These are phyloP conservation scores for Aricia artaxerxes DNA, from an alignment of 2,888 invertebrate genomes.

Conservation along the genomic window DNA sequence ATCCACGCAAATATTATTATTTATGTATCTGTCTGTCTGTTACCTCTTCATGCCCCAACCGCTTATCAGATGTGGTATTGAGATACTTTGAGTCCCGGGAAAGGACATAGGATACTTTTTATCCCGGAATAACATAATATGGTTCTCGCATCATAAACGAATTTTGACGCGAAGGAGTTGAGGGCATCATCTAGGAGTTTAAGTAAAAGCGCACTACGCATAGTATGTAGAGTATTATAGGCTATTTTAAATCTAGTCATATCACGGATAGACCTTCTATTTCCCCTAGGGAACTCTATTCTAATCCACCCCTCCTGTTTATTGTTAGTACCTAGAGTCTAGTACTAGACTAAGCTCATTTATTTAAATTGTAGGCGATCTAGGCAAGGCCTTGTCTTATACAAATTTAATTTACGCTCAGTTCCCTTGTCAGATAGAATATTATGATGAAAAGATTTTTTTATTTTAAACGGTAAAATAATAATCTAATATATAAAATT, in stretches of 20 bases:
- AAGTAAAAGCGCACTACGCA: no score
- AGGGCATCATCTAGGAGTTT: no score
- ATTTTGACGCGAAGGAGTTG: no score
- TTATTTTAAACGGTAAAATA: neutral
- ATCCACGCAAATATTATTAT: no score
- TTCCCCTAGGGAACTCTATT: neutral
- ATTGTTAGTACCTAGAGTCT: neutral
- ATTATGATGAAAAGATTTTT: neutral
- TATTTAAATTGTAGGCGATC: neutral
- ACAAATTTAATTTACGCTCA: constrained; percentile 1
- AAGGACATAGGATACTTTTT: no score
- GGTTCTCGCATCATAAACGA: no score
- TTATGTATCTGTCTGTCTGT: no score
- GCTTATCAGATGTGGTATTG: no score
- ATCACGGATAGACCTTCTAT: neutral
- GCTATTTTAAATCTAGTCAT: neutral
- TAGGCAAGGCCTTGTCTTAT: neutral
- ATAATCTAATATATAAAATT: neutral
- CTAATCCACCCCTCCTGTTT: neutral
- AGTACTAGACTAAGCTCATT: neutral
- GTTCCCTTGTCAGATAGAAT: neutral
- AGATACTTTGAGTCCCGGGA: no score
- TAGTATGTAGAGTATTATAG: no score
- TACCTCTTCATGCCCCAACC: no score
- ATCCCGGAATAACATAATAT: no score